Base-by-base conservation (phyloP, 2,797 vertebrate genomes). In the Pelodytes ibericus region DNA sequence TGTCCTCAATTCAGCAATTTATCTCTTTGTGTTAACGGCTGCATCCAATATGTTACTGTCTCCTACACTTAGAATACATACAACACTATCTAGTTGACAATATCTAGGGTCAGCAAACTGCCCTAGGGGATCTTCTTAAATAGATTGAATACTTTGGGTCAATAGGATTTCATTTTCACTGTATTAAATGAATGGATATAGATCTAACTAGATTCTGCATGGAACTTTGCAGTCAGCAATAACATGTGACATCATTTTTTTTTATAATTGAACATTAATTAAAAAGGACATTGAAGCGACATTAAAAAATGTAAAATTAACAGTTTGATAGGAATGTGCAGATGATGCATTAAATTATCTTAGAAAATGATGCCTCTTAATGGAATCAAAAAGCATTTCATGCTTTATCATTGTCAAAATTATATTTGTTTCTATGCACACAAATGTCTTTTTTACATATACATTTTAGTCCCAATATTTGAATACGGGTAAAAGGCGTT, bases 341-440 rank as follows among this genome's bases (percentile, higher is more conserved):
- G 59, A 71, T 71, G 66, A 76, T 76, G 74, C 74, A 76, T 63
- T 76, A 71, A 70, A 76, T 76, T 76, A 76, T 76, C 74, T 71
- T 62, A 64, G 39, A 60, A 27, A 75, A 71, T 47, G 20, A 31
- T 63, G 49, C 41, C 59, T 56, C 31, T 47, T 76, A 70, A 71
- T 76, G 74, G 71, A 76, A 70, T 76, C 71, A 75, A 62, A 41
- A 76, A 47, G 66, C 66, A 70, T 76, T 76, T 71, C 66, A 76
- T 57, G 67, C 59, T 71, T 71, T 63, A 76, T 76, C 74, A 71
- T 47, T 75, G 65, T 70, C 74, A 62, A 39, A 31, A 69, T 62
- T 70, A 59, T 70, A 39, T 75, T 69, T 76, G 39, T 76, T 63
- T 26, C 26, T 70, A 13, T 51, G 39, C 66, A 76, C 66, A 62